Percentiles rank a stretch among this genome's conserved stretches.
These are phyloP conservation scores for Heliothis subflexa DNA, from an alignment of 1,140 invertebrate genomes.

Conservation along the genomic window DNA sequence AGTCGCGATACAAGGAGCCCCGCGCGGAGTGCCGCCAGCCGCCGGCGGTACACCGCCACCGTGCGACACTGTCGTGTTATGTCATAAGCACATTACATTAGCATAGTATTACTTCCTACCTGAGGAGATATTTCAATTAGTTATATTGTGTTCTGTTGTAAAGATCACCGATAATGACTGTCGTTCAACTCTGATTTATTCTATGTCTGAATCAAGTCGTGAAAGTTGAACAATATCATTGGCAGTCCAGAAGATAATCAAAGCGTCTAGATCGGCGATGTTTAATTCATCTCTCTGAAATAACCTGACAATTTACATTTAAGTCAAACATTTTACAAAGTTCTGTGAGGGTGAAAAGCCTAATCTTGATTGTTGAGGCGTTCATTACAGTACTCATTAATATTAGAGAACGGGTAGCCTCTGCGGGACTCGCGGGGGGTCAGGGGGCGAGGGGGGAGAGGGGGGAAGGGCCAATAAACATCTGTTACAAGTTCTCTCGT, in stretches of 20 bases:
- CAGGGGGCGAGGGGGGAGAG: not conserved
- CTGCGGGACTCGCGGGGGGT: not conserved
- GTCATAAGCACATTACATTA: too few relatives aligned
- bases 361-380: slow-evolving; percentile 17
- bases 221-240: not conserved
- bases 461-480: not conserved
- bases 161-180: too few relatives aligned
- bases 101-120: too few relatives aligned
- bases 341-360: not conserved
- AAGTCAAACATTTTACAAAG: slow-evolving; percentile 7
- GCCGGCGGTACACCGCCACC: too few relatives aligned
- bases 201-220: not conserved
- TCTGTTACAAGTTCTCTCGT: not conserved
- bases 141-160: too few relatives aligned
- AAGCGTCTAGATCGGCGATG: not conserved
- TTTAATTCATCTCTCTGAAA: not conserved
- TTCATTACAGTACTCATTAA: slow-evolving; percentile 19
- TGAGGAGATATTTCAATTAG: too few relatives aligned
- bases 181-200: too few relatives aligned
- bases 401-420: not conserved
- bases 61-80: too few relatives aligned
- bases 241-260: not conserved
- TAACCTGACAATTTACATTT: not conserved
- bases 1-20: not conserved
- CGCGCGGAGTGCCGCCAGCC: too few relatives aligned